Base-by-base conservation (phyloP, 2,797 vertebrate genomes). In the Enteromius argenteus region DNA sequence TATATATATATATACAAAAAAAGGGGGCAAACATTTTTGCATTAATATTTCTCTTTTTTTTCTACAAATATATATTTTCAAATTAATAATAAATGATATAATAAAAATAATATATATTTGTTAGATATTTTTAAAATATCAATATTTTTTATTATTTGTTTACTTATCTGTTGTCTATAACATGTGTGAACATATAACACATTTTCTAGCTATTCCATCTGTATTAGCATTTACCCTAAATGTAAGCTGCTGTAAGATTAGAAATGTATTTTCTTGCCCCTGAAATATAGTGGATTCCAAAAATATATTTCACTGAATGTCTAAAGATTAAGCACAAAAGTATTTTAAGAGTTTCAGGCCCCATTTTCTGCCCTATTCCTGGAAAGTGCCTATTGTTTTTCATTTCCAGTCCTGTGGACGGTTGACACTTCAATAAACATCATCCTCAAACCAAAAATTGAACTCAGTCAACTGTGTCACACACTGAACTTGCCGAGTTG, bases 401-500 rank as follows among this genome's bases (percentile, higher is more conserved):
- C 32, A 64, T 84, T 85, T 82, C 79, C 66, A 84, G 84, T 84
- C 42, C 77, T 84, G 75, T 83, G 66, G 60, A 75, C 14, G 39
- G 56, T 83, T 80, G 42, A 83, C 62, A 81, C 79, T 78, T 72
- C 23, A 69, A 81, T 88, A 85, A 86, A 89, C 80, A 82, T 85
- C 79, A 78, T 85, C 60, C 35, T 77, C 69, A 86, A 66, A 75
- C 66, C 17, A 6, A 74, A 66, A 75, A 46, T 44, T 81, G 83
- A 82, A 89, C 86, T 82, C 60, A 4, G 42, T 87, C 86, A 87
- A 86, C 86, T 83, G 17, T 60, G 62, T 27, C 23, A 44, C 27
- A 8, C 53, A 30, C 66, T 46, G 19, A 58, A 49, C 46, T 67
- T 76, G 86, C 73, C 32, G 87, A 84, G 42, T 69, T 68, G 49